Percentiles rank a stretch among this genome's conserved stretches.
Conservation (phyloP, 2,797 vertebrate species). For the Pipistrellus pipistrellus region DNA sequence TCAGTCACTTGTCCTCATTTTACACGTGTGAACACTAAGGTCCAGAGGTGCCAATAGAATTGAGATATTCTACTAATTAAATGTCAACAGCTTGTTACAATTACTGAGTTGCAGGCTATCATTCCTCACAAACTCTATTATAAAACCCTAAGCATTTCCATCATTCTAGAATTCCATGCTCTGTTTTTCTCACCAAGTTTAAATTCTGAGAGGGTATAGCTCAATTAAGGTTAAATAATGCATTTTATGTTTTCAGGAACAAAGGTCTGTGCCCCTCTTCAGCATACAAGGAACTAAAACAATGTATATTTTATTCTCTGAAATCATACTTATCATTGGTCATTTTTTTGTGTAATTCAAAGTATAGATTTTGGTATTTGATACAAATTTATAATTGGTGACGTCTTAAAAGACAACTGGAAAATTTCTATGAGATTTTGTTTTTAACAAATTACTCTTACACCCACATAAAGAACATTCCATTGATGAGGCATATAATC, state of each 20-base stretch:
- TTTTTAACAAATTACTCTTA: not conserved
- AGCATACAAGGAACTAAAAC: not conserved
- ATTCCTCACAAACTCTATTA: not conserved
- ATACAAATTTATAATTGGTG: not conserved
- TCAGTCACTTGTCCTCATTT: not conserved
- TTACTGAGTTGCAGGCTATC: not conserved
- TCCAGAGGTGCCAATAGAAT: not conserved
- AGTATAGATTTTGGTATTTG: not conserved
- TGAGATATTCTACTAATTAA: too few relatives aligned
- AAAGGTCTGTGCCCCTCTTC: not conserved
- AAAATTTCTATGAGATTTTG: not conserved
- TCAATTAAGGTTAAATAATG: not conserved
- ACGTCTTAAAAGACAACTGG: not conserved
- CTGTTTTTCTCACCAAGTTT: not conserved
- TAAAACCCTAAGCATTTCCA: not conserved
- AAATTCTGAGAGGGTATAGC: not conserved
- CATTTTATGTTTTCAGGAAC: not conserved
- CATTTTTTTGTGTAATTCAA: not conserved
- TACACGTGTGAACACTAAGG: not conserved
- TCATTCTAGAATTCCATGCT: not conserved
- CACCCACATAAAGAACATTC: not conserved
- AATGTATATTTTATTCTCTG: not conserved
- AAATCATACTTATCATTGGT: not conserved
- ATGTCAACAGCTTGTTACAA: not conserved
- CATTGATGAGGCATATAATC: not conserved